Evolutionary conservation across 2,888 invertebrate species (phyloP), one percentile per base, ranked within the genome.

Genomic region (Andrena minutula): DNA sequence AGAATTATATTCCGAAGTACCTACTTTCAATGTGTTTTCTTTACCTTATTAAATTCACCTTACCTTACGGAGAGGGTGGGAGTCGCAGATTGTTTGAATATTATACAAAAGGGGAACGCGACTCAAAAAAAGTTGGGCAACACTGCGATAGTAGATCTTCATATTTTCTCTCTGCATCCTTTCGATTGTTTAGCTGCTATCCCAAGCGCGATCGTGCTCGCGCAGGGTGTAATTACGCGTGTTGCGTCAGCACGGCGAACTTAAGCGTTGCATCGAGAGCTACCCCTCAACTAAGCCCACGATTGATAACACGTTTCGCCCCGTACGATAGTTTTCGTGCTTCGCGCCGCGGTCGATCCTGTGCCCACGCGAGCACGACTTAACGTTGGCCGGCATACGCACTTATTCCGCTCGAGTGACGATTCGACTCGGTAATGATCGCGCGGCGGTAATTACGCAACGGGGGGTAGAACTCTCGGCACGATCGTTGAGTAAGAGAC

Each of bases 361-460:
- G 10, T 10, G 8, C 3, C 10, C 26, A 8, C 10, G 10, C 30
- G 12, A 26, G 26, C 35, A 51, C 64, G 64, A 78, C 72, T 71
- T 53, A 10, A 61, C 41, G 69, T 83, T 66, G 41, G 20, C 26
- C 70, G 66, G 70, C 60, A 28, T 85, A 83, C 87, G 88, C 86
- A 87, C 87, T 89, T 89, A 89, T 89, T 89, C 89, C 89, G 89
- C 86, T 89, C 88, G 88, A 89, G 84, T 79, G 88, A 89, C 88
- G 83, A 89, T 89, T 86, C 83, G 89, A 86, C 89, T 89, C 88
- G 80, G 84, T 89, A 88, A 88, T 87, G 84, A 87, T 89, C 80
- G 84, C 85, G 75, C 83, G 70, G 72, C 64, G 74, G 61, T 63
- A 75, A 89, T 88, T 86, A 89, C 85, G 84, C 86, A 88, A 89